phyloP scores from a whole-genome alignment of 2,113 vertebrate species.

The Myiozetetes cayanensis region DNA sequence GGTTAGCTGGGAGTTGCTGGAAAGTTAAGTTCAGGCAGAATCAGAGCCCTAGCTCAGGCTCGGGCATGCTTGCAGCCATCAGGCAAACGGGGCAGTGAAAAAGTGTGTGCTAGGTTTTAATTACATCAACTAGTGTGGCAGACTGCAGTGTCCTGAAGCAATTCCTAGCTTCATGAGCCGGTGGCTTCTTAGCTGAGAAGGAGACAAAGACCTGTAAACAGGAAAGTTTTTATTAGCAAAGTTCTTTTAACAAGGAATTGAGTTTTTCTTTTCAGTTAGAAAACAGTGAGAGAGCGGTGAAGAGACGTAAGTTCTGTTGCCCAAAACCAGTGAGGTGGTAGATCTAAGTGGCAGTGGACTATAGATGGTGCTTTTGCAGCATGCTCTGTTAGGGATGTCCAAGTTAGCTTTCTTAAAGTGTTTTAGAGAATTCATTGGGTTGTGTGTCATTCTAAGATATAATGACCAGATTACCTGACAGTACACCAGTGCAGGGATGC shows the following conservation, averaged over 20 bases:
- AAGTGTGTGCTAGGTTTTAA: fast-evolving
- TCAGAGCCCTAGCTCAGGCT: neutral
- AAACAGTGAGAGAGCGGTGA: neutral
- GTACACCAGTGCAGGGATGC: neutral
- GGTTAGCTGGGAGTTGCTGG: neutral
- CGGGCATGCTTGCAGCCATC: neutral
- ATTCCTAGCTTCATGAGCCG: neutral
- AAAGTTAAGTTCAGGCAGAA: neutral
- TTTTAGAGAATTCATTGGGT: neutral
- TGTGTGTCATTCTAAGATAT: neutral
- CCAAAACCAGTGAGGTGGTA: neutral
- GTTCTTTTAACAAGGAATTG: neutral
- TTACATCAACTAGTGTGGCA: neutral
- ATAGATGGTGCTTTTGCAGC: neutral
- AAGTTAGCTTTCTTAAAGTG: neutral
- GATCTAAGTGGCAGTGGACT: neutral
- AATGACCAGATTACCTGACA: neutral
- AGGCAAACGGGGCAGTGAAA: neutral
- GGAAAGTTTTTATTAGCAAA: neutral
- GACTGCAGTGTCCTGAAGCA: neutral
- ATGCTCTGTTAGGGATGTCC: neutral
- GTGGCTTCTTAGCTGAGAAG: neutral
- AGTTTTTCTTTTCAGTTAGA: neutral
- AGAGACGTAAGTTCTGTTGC: neutral
- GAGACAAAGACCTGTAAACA: neutral